Evolutionary conservation across 2,888 invertebrate species (phyloP), one percentile per base, ranked within the genome.

Genomic region (Microctonus aethiopoides): DNA sequence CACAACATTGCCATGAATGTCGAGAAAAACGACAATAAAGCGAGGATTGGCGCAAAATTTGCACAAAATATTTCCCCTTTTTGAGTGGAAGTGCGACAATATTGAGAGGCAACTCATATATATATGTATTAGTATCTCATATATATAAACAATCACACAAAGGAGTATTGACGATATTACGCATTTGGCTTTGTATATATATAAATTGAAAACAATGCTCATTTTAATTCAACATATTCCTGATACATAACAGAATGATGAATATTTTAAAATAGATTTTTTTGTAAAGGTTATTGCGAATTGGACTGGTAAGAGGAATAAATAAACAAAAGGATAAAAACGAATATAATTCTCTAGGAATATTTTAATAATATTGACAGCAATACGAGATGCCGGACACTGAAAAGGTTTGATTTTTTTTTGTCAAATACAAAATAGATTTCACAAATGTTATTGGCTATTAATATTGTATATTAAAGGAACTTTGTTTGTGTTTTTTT

Each of bases 321-420:
- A 16, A 16, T 46, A 46, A 20, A 46, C 9, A 46, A 46, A 7
- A 16, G 7, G 16, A 3, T 5, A 11, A 2, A 7, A 54, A 26
- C 10, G 24, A 24, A 54, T 1, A 41, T 2, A 54, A 11, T 24
- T 26, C 24, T 11, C 13, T 24, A 2, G n/a, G 13, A 26, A 26
- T 51, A 41, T 32, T 63, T 63, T n/a, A 63, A 16, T n/a, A 63
- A 16, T 46, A 32, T 29, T 51, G 54, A 54, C 36, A 54, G 26
- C 24, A 4, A 29, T 24, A 7, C n/a, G 39, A 46, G 13, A 67
- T 67, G 67, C 59, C 32, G 16, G 67, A 67, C 24, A 34, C 22
- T 41, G 67, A 67, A n/a, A 67, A 60, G 67, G 67, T 67, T n/a
- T n/a, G 22, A 60, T 59, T 46, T 3, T 41, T 39, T 51, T 3